Percentiles rank a stretch among this genome's conserved stretches.
phyloP scores from a whole-genome alignment of 2,797 vertebrate species.

The Parambassis ranga region DNA sequence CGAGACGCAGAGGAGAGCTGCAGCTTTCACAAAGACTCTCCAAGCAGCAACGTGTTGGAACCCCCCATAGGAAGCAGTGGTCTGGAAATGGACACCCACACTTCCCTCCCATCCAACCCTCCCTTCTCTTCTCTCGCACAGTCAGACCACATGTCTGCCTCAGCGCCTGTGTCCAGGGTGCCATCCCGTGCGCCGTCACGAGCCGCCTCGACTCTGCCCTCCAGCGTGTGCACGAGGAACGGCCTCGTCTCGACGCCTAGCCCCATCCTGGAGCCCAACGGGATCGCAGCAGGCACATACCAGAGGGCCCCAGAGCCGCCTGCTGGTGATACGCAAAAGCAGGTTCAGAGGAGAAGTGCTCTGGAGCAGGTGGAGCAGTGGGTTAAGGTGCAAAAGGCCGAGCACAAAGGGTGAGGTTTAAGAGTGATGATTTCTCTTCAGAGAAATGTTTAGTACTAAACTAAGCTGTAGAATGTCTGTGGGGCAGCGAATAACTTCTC shows the following conservation, averaged over 20 bases:
- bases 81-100: constrained; percentile 77
- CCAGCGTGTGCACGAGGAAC: constrained; percentile 81
- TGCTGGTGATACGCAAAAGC: constrained; percentile 75
- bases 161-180: constrained; percentile 66
- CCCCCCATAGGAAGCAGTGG: not conserved
- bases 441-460: too few species aligned
- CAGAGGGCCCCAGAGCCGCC: constrained; percentile 78
- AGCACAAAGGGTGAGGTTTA: constrained; percentile 76
- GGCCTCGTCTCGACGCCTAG: constrained; percentile 79
- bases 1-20: constrained; percentile 65
- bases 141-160: constrained; percentile 41
- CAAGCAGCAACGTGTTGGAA: constrained; percentile 38
- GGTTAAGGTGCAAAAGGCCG: constrained; percentile 90
- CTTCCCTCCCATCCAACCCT: constrained; percentile 65
- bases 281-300: constrained; percentile 79
- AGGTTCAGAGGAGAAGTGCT: constrained; percentile 83
- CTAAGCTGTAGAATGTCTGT: too few species aligned
- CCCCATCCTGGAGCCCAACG: constrained; percentile 88
- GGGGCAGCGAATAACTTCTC: too few species aligned
- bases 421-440: too few species aligned
- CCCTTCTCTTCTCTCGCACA: not conserved
- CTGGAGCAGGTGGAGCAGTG: constrained; percentile 92
- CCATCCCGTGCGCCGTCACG: constrained; percentile 65
- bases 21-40: constrained; percentile 75
- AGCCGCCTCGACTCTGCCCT: constrained; percentile 64